Conservation (phyloP, 2,888 invertebrate species). For the Apodemia hepburni region DNA sequence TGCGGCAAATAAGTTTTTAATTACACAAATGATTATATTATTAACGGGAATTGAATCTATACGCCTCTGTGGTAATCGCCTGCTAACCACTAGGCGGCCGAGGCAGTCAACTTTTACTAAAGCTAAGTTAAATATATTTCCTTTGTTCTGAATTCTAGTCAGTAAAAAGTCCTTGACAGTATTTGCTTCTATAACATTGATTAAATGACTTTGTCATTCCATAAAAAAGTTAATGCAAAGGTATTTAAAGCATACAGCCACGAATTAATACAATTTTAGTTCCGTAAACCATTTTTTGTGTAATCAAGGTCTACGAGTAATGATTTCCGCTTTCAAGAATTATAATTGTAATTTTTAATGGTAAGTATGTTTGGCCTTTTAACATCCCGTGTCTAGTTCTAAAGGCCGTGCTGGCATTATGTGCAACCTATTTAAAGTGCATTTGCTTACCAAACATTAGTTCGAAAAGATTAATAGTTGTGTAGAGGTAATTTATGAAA, state of each 20-base stretch:
- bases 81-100: neutral
- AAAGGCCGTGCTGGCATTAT: conserved; percentile 11
- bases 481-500: conserved; percentile 6
- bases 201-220: neutral
- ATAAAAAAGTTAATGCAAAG: conserved; percentile 7
- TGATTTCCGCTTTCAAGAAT: conserved; percentile 11
- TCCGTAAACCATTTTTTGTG: conserved; percentile 4
- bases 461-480: conserved; percentile 7
- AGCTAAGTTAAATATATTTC: neutral
- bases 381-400: conserved; percentile 10
- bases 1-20: neutral
- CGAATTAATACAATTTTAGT: conserved; percentile 11
- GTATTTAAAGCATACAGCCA: conserved; percentile 8
- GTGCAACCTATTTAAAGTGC: conserved; percentile 7
- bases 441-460: conserved; percentile 9
- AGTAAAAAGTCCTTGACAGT: neutral
- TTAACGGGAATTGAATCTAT: neutral
- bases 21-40: neutral
- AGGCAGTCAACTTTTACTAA: neutral
- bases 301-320: conserved; percentile 1
- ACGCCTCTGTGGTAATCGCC: neutral
- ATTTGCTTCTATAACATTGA: conserved; percentile 4
- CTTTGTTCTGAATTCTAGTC: neutral
- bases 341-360: conserved; percentile 2
- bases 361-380: conserved; percentile 9